phyloP scores from a whole-genome alignment of 2,888 invertebrate species.

The Parnassius apollo region DNA sequence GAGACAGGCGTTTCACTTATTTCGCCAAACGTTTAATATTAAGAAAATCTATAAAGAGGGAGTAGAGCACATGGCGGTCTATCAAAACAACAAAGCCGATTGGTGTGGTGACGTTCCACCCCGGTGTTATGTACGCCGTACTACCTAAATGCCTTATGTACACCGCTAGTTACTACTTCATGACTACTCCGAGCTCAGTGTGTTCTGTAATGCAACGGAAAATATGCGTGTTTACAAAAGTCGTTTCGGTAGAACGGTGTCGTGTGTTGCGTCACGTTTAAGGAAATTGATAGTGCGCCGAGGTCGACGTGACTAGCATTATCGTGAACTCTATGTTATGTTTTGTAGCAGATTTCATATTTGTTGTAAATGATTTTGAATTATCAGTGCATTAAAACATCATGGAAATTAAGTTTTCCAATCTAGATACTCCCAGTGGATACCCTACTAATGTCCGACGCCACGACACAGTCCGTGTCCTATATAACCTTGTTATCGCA shows the following conservation, averaged over 20 bases:
- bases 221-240: conserved; percentile 82
- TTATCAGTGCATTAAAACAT: conserved; percentile 54
- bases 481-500: conserved; percentile 75
- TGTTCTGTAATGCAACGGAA: conserved; percentile 82
- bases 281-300: conserved; percentile 80
- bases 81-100: conserved; percentile 81
- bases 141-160: conserved; percentile 82
- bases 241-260: conserved; percentile 81
- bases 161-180: conserved; percentile 81
- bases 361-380: conserved; percentile 47
- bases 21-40: conserved; percentile 25
- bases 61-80: conserved; percentile 76
- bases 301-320: conserved; percentile 78
- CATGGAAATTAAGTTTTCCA: conserved; percentile 62
- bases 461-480: conserved; percentile 69
- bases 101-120: conserved; percentile 79
- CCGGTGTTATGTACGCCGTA: conserved; percentile 81
- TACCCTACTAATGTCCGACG: conserved; percentile 76
- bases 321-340: conserved; percentile 64
- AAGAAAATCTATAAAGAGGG: conserved; percentile 56
- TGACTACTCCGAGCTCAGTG: conserved; percentile 81
- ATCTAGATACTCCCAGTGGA: conserved; percentile 71
- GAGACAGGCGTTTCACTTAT: conserved; percentile 19
- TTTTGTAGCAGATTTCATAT: conserved; percentile 53
- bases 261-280: conserved; percentile 80